Conservation (phyloP, 2,797 vertebrate genomes). For the Micrastur ruficollis region DNA sequence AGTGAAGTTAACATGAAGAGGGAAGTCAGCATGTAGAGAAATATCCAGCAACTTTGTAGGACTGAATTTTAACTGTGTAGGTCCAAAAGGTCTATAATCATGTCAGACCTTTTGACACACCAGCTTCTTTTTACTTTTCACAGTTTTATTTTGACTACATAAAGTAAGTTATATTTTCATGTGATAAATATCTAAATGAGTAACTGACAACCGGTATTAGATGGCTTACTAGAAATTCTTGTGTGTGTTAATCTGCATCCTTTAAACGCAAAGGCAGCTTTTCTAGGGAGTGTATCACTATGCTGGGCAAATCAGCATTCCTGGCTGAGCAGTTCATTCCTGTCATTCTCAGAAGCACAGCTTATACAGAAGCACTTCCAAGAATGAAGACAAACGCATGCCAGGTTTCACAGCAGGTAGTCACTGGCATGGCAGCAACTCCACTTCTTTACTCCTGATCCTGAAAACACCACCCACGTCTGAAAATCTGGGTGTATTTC, state of each 20-base stretch:
- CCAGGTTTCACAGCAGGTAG: conserved; percentile 25
- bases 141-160: neutral
- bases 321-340: neutral
- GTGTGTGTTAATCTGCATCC: neutral
- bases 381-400: neutral
- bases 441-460: neutral
- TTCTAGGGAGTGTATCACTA: neutral
- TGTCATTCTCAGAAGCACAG: neutral
- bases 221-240: neutral
- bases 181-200: neutral
- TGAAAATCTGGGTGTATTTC: neutral
- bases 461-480: neutral
- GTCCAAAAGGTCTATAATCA: neutral
- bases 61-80: neutral
- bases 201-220: neutral
- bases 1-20: neutral
- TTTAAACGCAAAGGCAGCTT: neutral
- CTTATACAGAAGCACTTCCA: neutral
- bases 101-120: neutral
- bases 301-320: neutral
- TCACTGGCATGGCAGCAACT: neutral
- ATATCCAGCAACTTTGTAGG: neutral
- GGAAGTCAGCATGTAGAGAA: neutral
- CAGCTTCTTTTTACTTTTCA: neutral
- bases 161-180: neutral